Percentiles rank a stretch among this genome's conserved stretches.
Conservation (phyloP, 2,797 vertebrate genomes). For the Girardinus metallicus region DNA sequence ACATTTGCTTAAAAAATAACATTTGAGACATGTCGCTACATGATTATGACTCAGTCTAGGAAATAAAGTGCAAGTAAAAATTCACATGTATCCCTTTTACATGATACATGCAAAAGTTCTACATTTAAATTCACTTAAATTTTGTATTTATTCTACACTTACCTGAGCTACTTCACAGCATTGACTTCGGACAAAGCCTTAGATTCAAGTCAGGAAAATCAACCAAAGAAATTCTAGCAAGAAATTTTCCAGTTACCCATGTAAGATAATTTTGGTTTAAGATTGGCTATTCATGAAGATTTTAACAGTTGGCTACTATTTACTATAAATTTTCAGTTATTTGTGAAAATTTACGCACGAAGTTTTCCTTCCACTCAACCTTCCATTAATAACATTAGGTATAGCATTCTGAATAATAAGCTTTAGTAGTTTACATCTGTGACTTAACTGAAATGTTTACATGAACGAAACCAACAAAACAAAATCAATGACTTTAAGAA, state of each 20-base stretch:
- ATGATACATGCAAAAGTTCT: too few species aligned
- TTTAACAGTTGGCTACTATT: too few species aligned
- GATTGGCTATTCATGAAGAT: neutral
- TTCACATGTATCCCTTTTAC: neutral
- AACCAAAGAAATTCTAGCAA: neutral
- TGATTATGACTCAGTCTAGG: neutral
- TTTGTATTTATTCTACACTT: neutral
- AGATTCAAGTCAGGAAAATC: neutral
- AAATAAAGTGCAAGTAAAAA: neutral
- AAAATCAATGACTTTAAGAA: neutral
- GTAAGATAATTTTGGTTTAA: neutral
- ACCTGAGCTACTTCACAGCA: too few species aligned
- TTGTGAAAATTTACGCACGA: neutral
- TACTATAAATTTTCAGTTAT: too few species aligned
- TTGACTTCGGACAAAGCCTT: neutral
- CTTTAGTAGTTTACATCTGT: neutral
- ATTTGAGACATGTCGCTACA: neutral
- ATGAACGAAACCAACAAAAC: too few species aligned
- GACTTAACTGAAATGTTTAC: too few species aligned
- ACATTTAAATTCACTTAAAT: neutral
- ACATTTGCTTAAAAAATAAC: too few species aligned
- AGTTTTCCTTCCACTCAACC: neutral
- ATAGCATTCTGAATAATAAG: neutral
- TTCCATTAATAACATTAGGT: neutral
- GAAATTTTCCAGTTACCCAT: neutral